These are phyloP conservation scores for Nysson spinosus DNA, from an alignment of 2,888 invertebrate genomes.

Conservation along the genomic window DNA sequence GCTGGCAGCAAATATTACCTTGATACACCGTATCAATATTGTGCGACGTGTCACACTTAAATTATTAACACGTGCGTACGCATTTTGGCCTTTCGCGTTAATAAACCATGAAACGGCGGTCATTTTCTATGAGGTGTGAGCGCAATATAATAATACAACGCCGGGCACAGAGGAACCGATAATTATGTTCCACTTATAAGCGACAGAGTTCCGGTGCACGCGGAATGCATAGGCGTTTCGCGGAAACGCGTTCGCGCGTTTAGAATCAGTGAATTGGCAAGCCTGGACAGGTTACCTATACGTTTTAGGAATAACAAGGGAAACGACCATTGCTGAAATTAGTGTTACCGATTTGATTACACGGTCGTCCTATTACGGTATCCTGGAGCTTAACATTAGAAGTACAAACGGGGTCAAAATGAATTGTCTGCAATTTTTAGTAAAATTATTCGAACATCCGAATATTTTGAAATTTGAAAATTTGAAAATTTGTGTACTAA, in stretches of 20 bases:
- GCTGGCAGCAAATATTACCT: too few relatives aligned
- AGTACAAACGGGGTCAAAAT: too few relatives aligned
- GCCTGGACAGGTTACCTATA: background rate
- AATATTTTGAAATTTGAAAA: too few relatives aligned
- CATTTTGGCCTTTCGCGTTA: slow-evolving; percentile 14
- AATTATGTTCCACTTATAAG: slow-evolving; percentile 26
- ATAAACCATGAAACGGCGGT: slow-evolving; percentile 32
- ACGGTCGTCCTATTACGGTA: slow-evolving; percentile 13
- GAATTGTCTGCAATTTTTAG: too few relatives aligned
- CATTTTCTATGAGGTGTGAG: slow-evolving; percentile 23
- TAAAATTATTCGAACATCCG: too few relatives aligned
- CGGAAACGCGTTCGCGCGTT: background rate
- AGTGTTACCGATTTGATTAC: slow-evolving; percentile 64
- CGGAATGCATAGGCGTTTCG: slow-evolving; percentile 11
- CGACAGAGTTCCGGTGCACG: slow-evolving; percentile 4
- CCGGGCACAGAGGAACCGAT: slow-evolving; percentile 13
- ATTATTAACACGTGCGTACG: slow-evolving; percentile 16
- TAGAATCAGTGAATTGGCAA: background rate
- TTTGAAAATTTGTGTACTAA: too few relatives aligned
- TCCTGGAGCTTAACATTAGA: too few relatives aligned
- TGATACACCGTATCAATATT: slow-evolving; percentile 9
- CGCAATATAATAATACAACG: slow-evolving; percentile 29
- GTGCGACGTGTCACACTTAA: slow-evolving; percentile 17
- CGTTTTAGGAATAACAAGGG: slow-evolving; percentile 15
- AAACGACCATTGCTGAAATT: slow-evolving; percentile 64